phyloP scores from a whole-genome alignment of 2,113 vertebrate species.

The Tupaia chinensis region DNA sequence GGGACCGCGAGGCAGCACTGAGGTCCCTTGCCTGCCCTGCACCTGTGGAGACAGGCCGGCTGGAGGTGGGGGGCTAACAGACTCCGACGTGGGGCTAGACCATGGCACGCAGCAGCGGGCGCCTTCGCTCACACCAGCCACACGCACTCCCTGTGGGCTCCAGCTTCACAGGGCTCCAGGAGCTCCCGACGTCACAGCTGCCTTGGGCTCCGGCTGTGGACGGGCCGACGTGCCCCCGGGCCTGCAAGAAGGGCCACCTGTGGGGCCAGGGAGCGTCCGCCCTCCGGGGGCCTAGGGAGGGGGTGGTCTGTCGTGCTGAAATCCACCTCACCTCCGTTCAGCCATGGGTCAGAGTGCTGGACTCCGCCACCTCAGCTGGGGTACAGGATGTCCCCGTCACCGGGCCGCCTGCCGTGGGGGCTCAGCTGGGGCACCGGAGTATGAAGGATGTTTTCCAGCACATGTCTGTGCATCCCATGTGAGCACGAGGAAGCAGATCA shows the following conservation, averaged over 20 bases:
- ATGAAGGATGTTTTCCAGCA: too few species aligned
- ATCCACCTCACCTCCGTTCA: background rate
- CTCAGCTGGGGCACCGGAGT: too few species aligned
- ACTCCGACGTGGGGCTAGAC: background rate
- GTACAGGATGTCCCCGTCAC: too few species aligned
- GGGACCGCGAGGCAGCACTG: too few species aligned
- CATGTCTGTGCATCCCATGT: rapidly evolving
- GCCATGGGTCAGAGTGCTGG: background rate
- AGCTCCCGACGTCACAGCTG: background rate
- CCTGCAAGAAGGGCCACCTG: too few species aligned
- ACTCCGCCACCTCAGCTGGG: background rate
- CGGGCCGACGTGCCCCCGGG: too few species aligned
- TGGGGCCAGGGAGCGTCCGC: too few species aligned
- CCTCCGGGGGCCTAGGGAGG: too few species aligned
- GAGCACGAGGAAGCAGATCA: rapidly evolving
- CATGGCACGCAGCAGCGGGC: rapidly evolving
- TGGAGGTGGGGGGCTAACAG: too few species aligned
- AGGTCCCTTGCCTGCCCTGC: too few species aligned
- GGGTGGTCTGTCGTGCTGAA: background rate
- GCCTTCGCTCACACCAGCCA: rapidly evolving
- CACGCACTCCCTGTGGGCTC: background rate
- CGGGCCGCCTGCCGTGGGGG: too few species aligned
- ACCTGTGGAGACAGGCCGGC: background rate
- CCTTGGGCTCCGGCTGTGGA: too few species aligned
- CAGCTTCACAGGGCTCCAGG: background rate